phyloP scores from a whole-genome alignment of 2,888 invertebrate genomes.

The Drepana falcataria region DNA sequence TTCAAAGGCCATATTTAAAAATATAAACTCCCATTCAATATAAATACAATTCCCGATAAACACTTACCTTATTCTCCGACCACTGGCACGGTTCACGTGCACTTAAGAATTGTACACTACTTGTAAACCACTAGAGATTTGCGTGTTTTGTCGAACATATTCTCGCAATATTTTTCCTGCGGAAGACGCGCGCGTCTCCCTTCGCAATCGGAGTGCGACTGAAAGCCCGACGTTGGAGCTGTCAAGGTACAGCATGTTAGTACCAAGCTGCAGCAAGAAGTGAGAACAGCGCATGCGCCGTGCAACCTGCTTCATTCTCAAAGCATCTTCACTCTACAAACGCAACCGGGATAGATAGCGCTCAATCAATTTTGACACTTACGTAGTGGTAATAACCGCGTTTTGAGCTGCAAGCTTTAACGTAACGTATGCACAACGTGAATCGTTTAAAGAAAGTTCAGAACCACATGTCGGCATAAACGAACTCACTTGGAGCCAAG shows the following conservation, averaged over 20 bases:
- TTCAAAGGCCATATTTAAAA: too few species aligned
- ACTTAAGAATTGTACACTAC: slow-evolving; percentile 10
- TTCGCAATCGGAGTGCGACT: slow-evolving; percentile 59
- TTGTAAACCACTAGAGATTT: neutral
- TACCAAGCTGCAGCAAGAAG: slow-evolving; percentile 60
- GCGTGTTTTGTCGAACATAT: slow-evolving; percentile 1
- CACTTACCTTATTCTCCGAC: slow-evolving; percentile 34
- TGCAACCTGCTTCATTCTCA: slow-evolving; percentile 52
- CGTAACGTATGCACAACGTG: slow-evolving; percentile 26
- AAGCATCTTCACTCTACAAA: slow-evolving; percentile 35
- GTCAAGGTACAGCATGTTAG: slow-evolving; percentile 45
- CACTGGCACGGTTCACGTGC: slow-evolving; percentile 25
- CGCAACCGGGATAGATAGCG: slow-evolving; percentile 13
- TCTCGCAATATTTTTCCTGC: slow-evolving; percentile 3
- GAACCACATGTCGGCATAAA: slow-evolving; percentile 45
- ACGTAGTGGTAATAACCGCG: slow-evolving; percentile 17
- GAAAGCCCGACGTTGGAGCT: slow-evolving; percentile 30
- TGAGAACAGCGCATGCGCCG: slow-evolving; percentile 57
- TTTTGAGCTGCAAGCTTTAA: slow-evolving; percentile 1
- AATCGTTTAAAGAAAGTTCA: slow-evolving; percentile 57
- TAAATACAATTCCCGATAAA: slow-evolving; percentile 13
- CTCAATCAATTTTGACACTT: slow-evolving; percentile 30
- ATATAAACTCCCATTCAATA: too few species aligned
- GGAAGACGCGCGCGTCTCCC: slow-evolving; percentile 34
- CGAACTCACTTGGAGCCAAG: slow-evolving; percentile 39